phyloP scores from a whole-genome alignment of 2,113 vertebrate species.

The Sprattus sprattus region DNA sequence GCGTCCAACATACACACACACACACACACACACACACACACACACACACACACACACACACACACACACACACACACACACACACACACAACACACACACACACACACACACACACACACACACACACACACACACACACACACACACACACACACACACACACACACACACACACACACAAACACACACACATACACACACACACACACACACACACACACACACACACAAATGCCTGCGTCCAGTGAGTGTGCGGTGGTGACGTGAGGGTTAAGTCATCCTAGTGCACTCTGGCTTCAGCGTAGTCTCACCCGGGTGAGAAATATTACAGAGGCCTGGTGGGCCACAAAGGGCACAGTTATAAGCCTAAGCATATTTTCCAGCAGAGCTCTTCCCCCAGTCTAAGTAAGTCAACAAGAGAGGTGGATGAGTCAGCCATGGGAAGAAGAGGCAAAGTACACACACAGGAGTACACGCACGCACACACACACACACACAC shows the following conservation, averaged over 20 bases:
- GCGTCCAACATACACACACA: too few relatives aligned
- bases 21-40: too few relatives aligned
- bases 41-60: too few relatives aligned
- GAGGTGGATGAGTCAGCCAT: constrained; percentile 65
- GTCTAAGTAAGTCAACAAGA: constrained; percentile 67
- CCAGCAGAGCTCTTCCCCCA: constrained; percentile 66
- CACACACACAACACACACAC: too few relatives aligned
- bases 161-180: too few relatives aligned
- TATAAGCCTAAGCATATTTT: constrained; percentile 77
- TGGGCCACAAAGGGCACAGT: constrained; percentile 77
- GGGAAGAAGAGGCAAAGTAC: constrained; percentile 54
- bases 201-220: too few relatives aligned
- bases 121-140: too few relatives aligned
- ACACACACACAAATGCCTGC: too few relatives aligned
- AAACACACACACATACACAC: too few relatives aligned
- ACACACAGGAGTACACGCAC: constrained; percentile 34
- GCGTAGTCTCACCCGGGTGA: constrained; percentile 73
- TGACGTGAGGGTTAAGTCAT: constrained; percentile 61
- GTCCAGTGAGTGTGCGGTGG: constrained; percentile 12
- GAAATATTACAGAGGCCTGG: constrained; percentile 79
- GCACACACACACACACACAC: neutral
- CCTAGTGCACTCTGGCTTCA: constrained; percentile 57
- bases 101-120: too few relatives aligned
- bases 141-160: too few relatives aligned
- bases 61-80: too few relatives aligned